Conservation (phyloP, 2,888 invertebrate species). For the Drosophila melanosoma region DNA sequence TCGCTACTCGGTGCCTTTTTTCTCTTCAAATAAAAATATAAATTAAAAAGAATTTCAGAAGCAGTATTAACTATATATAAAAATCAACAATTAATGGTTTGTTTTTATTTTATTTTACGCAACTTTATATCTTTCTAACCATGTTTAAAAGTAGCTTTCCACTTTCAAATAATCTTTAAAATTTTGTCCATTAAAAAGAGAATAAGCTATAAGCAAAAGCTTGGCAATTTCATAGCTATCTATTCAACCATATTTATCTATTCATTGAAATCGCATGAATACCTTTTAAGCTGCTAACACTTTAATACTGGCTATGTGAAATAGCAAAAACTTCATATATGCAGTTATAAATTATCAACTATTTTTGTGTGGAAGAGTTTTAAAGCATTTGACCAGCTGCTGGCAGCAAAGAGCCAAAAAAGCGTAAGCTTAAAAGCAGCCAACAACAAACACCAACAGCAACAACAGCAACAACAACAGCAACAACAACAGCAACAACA, state of each 20-base stretch:
- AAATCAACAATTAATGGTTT: neutral
- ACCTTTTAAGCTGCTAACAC: constrained; percentile 17
- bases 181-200: neutral
- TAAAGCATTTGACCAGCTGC: constrained; percentile 46
- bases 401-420: constrained; percentile 24
- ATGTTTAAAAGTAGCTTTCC: neutral
- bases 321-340: constrained; percentile 1
- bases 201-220: neutral
- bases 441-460: constrained; percentile 27
- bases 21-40: neutral
- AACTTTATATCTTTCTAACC: neutral
- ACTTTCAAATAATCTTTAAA: neutral
- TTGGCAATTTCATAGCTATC: neutral
- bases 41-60: neutral
- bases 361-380: constrained; percentile 10
- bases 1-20: neutral
- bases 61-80: neutral
- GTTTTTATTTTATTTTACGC: neutral
- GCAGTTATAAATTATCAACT: constrained; percentile 12
- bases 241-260: neutral
- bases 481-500: neutral
- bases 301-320: constrained; percentile 3
- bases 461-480: neutral
- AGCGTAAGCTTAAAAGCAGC: constrained; percentile 53
- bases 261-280: neutral